These are phyloP conservation scores for Verasper variegatus DNA, from an alignment of 2,113 vertebrate species.

Conservation along the genomic window DNA sequence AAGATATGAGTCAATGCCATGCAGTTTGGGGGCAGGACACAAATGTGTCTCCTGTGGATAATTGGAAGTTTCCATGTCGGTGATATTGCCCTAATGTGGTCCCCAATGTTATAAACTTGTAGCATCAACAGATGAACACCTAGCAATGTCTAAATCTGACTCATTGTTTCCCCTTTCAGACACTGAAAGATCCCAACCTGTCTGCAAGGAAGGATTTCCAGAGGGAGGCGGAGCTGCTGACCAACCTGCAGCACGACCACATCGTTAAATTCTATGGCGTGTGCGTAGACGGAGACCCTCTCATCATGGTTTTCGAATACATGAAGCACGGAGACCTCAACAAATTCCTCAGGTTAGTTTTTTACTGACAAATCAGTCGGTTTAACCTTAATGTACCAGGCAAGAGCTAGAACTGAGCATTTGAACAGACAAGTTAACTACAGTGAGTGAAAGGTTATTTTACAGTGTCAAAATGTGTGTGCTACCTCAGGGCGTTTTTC, in stretches of 20 bases:
- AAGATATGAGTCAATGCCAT: not conserved
- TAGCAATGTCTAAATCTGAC: not conserved
- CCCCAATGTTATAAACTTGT: not conserved
- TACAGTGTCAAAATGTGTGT: too few relatives aligned
- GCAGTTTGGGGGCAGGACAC: not conserved
- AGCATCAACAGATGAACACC: not conserved
- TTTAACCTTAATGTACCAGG: too few relatives aligned
- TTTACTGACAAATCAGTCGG: not conserved
- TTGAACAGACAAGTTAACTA: not conserved
- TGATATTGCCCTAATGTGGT: not conserved
- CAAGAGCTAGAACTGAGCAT: not conserved
- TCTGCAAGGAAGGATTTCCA: slow-evolving; percentile 98
- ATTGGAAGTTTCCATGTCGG: not conserved
- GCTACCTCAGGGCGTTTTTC: too few relatives aligned
- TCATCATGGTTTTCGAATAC: slow-evolving; percentile 99
- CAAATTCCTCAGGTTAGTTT: slow-evolving; percentile 93
- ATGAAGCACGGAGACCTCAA: slow-evolving; percentile 99
- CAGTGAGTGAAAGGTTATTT: not conserved
- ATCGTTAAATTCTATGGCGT: slow-evolving; percentile 97
- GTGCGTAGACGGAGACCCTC: slow-evolving; percentile 95
- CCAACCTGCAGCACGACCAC: slow-evolving; percentile 97
- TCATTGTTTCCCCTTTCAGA: slow-evolving; percentile 77
- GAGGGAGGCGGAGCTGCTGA: slow-evolving; percentile 96
- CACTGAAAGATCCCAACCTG: slow-evolving; percentile 94
- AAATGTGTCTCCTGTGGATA: not conserved